Base-by-base conservation (phyloP, 2,797 vertebrate species). In the Clarias platycephalus region DNA sequence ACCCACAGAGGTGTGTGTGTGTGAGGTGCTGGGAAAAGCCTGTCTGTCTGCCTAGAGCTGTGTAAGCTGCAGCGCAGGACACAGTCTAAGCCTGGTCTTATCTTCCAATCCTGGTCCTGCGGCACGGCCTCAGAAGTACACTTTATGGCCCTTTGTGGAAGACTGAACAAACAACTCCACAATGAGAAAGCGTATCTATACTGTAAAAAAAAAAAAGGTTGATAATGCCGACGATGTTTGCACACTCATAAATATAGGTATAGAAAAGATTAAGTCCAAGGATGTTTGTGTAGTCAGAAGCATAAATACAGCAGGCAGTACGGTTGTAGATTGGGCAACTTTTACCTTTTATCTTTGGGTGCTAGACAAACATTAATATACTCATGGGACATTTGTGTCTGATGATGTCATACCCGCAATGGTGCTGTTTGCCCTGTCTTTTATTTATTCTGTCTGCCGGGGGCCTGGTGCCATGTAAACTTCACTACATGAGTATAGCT, bases 321-420 rank as follows among this genome's bases (percentile, higher is more conserved):
- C 34, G 31, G 60, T 37, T 77, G 76, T 64, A 26, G 58, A 44
- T 63, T 26, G 34, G 76, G 4, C 34, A 78, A 78, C 76, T 62
- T 78, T 78, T 24, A 26, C 63, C 34, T 60, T 24, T 58, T 28
- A 58, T 68, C 63, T 68, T 77, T 55, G 57, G 78, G 31, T 66
- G 79, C 63, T 76, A 55, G 76, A 67, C 37, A 83, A 81, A 86
- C 75, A 62, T 64, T 66, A 64, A 64, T 72, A 82, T 53, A 74
- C 31, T 76, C 68, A 20, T 60, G 34, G 26, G 63, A 55, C 26
- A n/a, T 63, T 60, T 83, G 72, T 34, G 53, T 64, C 57, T 37
- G 66, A 34, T 87, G 83, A 90, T 44, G 84, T 90, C 88, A 88
- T 85, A 28, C 71, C n/a, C 80, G 88, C 80, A 80, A 60, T 83